Conservation (phyloP, 2,797 vertebrate species). For the Acropternis orthonyx region DNA sequence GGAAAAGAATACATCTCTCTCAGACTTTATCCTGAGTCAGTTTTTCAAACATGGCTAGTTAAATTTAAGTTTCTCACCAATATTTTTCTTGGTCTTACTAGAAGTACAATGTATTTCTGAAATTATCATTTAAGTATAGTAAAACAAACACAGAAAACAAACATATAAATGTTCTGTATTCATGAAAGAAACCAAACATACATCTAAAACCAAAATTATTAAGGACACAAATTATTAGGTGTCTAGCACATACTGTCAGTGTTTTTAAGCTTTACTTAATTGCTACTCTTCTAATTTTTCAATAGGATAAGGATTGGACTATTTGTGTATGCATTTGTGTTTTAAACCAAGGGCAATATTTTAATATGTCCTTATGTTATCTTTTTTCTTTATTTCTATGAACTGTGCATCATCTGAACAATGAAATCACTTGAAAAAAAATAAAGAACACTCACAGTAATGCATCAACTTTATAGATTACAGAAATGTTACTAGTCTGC, state of each 20-base stretch:
- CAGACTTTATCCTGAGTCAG: not conserved
- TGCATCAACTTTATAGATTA: not conserved
- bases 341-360: not conserved
- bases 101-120: not conserved
- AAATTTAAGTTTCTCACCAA: not conserved
- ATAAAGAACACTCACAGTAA: not conserved
- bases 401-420: not conserved
- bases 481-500: not conserved
- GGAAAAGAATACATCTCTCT: not conserved
- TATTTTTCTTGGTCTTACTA: not conserved
- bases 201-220: not conserved
- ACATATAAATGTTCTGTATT: not conserved
- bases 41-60: not conserved
- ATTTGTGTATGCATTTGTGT: not conserved
- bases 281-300: not conserved
- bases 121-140: not conserved
- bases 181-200: fast-evolving
- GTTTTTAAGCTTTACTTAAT: not conserved
- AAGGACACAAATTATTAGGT: not conserved
- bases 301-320: not conserved
- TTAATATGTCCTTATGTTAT: not conserved
- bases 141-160: not conserved
- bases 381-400: not conserved
- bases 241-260: not conserved
- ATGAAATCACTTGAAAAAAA: not conserved